A percentile compares a stretch with the other conserved stretches of the same genome.
These are phyloP conservation scores for Mormyrus lacerda DNA, from an alignment of 2,113 vertebrate species.

Conservation along the genomic window DNA sequence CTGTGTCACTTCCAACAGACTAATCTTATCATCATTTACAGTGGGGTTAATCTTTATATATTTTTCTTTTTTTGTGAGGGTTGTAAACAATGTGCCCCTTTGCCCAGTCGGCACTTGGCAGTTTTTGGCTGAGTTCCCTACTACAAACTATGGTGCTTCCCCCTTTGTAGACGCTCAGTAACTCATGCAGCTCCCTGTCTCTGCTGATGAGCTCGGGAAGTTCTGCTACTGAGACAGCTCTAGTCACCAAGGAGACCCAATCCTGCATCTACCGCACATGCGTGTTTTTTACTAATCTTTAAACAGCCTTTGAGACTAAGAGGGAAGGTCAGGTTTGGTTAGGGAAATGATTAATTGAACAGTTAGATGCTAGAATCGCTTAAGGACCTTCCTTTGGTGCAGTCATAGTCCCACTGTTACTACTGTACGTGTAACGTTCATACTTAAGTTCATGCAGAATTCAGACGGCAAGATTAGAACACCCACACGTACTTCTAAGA, in stretches of 20 bases:
- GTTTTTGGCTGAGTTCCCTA: not conserved
- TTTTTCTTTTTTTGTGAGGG: not conserved
- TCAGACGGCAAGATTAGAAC: not conserved
- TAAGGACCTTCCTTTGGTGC: not conserved
- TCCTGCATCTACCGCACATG: not conserved
- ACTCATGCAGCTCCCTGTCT: not conserved
- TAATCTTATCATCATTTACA: not conserved
- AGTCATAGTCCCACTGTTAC: not conserved
- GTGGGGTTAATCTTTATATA: not conserved
- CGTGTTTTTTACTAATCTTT: not conserved
- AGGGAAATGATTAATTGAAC: not conserved
- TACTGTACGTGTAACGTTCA: not conserved
- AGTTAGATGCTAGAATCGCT: not conserved
- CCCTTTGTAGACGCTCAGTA: not conserved
- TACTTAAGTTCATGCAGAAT: not conserved
- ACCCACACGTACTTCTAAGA: not conserved
- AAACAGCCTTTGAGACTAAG: not conserved
- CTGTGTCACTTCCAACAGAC: not conserved
- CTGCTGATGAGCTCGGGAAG: not conserved
- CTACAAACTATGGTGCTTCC: not conserved
- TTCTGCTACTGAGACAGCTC: not conserved
- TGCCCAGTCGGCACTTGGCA: not conserved
- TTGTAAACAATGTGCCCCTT: not conserved
- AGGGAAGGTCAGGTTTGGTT: not conserved
- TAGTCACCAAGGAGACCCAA: not conserved